phyloP scores from a whole-genome alignment of 1,140 invertebrate species.

The Bombus fervidus region DNA sequence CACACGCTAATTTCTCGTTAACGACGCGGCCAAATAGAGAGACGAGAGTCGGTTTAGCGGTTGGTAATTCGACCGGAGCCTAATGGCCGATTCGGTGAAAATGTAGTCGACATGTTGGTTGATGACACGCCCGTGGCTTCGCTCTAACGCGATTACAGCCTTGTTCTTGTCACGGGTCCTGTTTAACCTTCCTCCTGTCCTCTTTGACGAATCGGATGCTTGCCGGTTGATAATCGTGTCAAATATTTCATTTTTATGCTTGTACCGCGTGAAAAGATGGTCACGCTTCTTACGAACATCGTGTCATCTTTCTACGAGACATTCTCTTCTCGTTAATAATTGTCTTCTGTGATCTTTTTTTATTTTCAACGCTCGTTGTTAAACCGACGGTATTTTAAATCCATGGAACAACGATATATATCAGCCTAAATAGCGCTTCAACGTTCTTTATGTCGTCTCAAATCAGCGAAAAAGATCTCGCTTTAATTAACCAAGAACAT shows the following conservation, averaged over 20 bases:
- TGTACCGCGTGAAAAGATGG: too few relatives aligned
- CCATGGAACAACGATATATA: too few relatives aligned
- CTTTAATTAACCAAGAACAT: background rate
- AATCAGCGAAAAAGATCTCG: background rate
- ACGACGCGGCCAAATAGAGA: constrained; percentile 10
- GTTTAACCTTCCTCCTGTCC: background rate
- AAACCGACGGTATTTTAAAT: too few relatives aligned
- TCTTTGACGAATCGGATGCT: background rate
- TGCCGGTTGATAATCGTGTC: background rate
- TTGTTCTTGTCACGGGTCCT: background rate
- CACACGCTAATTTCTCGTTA: constrained; percentile 36
- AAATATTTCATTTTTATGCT: background rate
- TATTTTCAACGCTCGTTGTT: too few relatives aligned
- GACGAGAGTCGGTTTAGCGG: background rate
- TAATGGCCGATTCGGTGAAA: constrained; percentile 26
- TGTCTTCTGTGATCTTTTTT: too few relatives aligned
- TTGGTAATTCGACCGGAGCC: background rate
- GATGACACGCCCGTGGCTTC: background rate
- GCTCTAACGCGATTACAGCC: constrained; percentile 8
- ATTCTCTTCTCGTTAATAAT: too few relatives aligned
- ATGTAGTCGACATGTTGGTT: constrained; percentile 10
- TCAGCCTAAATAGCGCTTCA: accelerated
- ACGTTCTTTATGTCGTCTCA: too few relatives aligned
- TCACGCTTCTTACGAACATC: too few relatives aligned
- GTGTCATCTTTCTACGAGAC: too few relatives aligned